Conservation (phyloP, 2,888 invertebrate genomes). For the Blomia tropicalis region DNA sequence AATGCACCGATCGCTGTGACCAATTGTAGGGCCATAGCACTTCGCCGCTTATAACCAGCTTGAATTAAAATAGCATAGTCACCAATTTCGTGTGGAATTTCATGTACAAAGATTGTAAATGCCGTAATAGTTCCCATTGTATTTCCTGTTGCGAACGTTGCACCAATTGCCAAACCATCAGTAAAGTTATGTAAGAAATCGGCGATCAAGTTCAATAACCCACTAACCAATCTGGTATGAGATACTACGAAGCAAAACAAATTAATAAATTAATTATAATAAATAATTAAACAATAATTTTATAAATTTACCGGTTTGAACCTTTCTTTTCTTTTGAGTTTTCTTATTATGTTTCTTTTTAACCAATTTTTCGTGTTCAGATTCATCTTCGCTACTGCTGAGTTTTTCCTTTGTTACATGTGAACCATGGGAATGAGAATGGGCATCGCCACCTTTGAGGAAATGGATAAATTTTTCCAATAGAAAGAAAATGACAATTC, state of each 20-base stretch:
- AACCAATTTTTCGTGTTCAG: conserved; percentile 15
- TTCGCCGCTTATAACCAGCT: conserved; percentile 78
- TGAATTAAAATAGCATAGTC: conserved; percentile 97
- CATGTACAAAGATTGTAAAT: conserved; percentile 85
- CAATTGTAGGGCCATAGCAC: conserved; percentile 86
- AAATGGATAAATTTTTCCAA: conserved; percentile 83
- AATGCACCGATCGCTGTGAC: conserved; percentile 87
- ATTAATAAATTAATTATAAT: conserved; percentile 6
- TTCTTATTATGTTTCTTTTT: conserved; percentile 26
- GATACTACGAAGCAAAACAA: conserved; percentile 2
- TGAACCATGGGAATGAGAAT: conserved; percentile 45
- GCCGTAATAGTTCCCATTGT: conserved; percentile 56
- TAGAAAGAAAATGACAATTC: conserved; percentile 74
- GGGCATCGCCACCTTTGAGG: conserved; percentile 56
- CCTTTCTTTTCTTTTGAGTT: conserved; percentile 18
- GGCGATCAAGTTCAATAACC: conserved; percentile 89
- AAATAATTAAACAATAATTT: neutral
- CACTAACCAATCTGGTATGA: conserved; percentile 54
- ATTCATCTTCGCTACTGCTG: conserved; percentile 14
- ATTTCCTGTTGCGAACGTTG: conserved; percentile 74
- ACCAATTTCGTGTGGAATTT: conserved; percentile 98
- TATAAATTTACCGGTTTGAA: neutral
- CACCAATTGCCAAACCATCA: conserved; percentile 96
- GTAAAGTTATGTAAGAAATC: conserved; percentile 99
- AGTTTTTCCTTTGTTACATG: conserved; percentile 25